Conservation (phyloP, 2,888 invertebrate genomes). For the Ecliptopera silaceata region DNA sequence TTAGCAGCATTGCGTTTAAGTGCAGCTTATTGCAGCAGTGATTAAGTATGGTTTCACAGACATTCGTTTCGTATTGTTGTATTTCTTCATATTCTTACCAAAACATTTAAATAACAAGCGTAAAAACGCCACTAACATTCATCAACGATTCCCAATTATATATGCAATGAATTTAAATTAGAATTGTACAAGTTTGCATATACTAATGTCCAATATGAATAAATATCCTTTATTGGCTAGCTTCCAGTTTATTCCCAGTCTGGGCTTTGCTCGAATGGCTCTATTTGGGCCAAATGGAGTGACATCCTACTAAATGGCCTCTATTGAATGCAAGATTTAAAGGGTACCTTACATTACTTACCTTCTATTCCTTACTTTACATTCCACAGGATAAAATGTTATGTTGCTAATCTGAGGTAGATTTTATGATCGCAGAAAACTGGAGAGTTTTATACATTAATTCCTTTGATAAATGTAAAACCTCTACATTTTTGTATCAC, state of each 20-base stretch:
- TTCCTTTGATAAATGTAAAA: no score
- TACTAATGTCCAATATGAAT: conserved; percentile 30
- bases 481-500: no score
- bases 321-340: conserved; percentile 32
- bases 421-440: not conserved
- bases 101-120: not conserved
- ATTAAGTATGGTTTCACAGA: no score
- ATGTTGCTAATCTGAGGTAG: not conserved
- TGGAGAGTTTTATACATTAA: no score
- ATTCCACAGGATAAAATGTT: conserved; percentile 1
- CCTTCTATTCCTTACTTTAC: conserved; percentile 7
- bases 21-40: no score
- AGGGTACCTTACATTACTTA: conserved; percentile 14
- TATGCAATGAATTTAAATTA: conserved; percentile 32
- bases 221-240: conserved; percentile 42
- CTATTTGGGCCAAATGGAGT: conserved; percentile 46
- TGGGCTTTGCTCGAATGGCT: conserved; percentile 28
- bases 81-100: no score
- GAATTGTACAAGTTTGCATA: conserved; percentile 37
- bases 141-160: conserved; percentile 16
- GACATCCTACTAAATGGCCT: conserved; percentile 36
- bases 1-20: no score
- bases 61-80: no score
- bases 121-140: conserved; percentile 4
- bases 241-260: conserved; percentile 38